phyloP scores from a whole-genome alignment of 2,113 vertebrate genomes.

The Fregetta grallaria region DNA sequence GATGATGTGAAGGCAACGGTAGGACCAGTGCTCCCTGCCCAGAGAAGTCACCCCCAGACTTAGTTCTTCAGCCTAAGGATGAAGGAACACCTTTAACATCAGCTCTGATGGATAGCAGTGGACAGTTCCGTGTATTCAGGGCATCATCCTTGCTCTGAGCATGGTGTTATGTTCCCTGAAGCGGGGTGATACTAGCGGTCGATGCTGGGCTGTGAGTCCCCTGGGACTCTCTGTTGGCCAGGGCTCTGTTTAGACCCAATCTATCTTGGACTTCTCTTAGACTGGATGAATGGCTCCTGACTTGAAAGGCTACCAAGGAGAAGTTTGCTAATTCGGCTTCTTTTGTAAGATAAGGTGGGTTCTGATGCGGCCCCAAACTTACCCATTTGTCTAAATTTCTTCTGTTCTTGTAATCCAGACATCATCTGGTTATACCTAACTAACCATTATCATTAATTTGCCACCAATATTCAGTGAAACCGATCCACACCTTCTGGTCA shows the following conservation, averaged over 20 bases:
- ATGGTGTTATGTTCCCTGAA: background rate
- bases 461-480: background rate
- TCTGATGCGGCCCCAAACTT: background rate
- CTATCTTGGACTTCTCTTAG: background rate
- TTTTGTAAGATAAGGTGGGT: background rate
- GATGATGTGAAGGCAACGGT: background rate
- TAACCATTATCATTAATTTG: background rate
- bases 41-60: background rate
- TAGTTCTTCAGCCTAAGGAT: background rate
- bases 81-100: background rate
- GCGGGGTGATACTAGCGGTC: rapidly evolving
- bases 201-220: background rate
- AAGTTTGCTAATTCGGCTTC: background rate
- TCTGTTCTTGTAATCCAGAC: background rate
- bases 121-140: background rate
- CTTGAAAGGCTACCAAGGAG: background rate
- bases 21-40: background rate
- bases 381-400: background rate
- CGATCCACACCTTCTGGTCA: background rate
- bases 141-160: background rate
- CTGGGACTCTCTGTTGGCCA: background rate
- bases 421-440: background rate
- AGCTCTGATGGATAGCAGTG: background rate
- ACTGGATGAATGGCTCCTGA: background rate
- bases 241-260: background rate